Evolutionary conservation across 2,113 vertebrate genomes (phyloP).

Genomic region (Corythaixoides concolor): DNA sequence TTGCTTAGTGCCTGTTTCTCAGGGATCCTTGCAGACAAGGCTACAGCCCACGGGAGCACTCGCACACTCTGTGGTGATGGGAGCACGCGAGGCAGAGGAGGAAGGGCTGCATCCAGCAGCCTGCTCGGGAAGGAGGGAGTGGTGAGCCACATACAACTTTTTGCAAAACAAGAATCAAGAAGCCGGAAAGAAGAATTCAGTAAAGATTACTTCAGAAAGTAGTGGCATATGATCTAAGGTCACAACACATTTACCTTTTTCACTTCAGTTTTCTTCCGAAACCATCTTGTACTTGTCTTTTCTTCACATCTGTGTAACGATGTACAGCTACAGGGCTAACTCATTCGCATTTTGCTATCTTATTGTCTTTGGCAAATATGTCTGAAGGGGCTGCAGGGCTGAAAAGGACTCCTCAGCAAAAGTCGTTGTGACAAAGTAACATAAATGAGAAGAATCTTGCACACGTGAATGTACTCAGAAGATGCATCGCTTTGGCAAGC

Average conservation of each 20-base stretch:
- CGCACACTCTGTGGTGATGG: rapidly evolving
- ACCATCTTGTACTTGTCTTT: constrained; percentile 41
- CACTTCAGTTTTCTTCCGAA: constrained; percentile 62
- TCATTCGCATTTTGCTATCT: constrained; percentile 36
- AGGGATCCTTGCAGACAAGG: background rate
- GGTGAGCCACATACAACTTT: background rate
- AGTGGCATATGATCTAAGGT: constrained; percentile 38
- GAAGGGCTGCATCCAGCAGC: background rate
- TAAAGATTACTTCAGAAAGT: constrained; percentile 49
- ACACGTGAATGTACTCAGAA: constrained; percentile 16
- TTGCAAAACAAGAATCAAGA: background rate
- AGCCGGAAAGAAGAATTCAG: constrained; percentile 40
- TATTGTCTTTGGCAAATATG: constrained; percentile 55
- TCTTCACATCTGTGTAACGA: constrained; percentile 57
- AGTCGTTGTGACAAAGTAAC: constrained; percentile 65
- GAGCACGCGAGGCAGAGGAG: background rate
- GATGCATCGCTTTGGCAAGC: constrained; percentile 39
- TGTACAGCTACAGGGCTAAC: constrained; percentile 62
- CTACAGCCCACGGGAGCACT: background rate
- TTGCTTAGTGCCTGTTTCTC: background rate
- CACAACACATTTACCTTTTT: constrained; percentile 62
- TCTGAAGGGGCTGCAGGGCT: constrained; percentile 58
- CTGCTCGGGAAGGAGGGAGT: background rate
- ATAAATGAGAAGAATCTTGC: constrained; percentile 41
- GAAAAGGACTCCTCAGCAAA: constrained; percentile 48